A percentile compares a stretch with the other conserved stretches of the same genome.
Conservation (phyloP, 2,113 vertebrate genomes). For the Mobula birostris region DNA sequence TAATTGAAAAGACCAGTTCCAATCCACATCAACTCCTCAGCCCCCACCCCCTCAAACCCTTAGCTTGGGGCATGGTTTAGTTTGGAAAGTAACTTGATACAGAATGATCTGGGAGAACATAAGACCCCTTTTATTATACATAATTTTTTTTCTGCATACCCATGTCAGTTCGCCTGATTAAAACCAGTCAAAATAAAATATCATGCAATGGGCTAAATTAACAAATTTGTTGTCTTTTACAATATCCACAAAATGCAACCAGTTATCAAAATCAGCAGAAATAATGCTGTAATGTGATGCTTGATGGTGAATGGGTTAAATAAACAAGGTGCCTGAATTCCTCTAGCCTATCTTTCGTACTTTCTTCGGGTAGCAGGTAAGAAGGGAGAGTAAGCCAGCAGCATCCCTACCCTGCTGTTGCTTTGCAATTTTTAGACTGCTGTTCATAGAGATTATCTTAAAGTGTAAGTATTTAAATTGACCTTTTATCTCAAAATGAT, state of each 20-base stretch:
- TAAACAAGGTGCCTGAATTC: not conserved
- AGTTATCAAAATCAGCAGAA: not conserved
- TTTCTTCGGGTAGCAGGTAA: not conserved
- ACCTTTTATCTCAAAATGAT: not conserved
- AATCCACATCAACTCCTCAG: not conserved
- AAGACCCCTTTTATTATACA: not conserved
- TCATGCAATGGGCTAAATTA: not conserved
- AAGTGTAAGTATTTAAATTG: not conserved
- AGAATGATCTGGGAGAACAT: not conserved
- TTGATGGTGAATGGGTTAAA: not conserved
- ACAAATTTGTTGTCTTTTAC: not conserved
- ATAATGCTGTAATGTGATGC: not conserved
- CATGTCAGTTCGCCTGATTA: not conserved
- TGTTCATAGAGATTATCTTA: not conserved
- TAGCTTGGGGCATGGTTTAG: not conserved
- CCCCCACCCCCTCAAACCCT: not conserved
- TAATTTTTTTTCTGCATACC: not conserved
- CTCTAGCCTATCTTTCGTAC: not conserved
- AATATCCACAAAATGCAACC: not conserved
- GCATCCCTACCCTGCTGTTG: not conserved
- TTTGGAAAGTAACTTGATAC: not conserved
- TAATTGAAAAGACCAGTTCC: not conserved
- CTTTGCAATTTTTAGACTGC: not conserved
- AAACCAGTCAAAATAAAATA: not conserved
- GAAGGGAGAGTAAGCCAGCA: not conserved